Evolutionary conservation across 1,140 invertebrate species (phyloP).

Genomic region (Scaptomyza hsui): DNA sequence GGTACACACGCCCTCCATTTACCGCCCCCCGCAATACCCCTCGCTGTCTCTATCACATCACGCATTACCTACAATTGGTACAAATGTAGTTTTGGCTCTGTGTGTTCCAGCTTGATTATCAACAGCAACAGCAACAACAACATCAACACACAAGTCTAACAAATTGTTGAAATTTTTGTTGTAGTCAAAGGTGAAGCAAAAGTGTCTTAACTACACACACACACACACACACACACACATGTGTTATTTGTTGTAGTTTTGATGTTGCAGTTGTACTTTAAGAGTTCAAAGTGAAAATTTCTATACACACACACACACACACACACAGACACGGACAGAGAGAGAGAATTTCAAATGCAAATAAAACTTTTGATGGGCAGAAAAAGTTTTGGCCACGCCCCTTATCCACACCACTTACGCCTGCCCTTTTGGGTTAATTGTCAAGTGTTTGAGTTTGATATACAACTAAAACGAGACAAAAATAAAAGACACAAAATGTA

Average conservation of each 20-base stretch:
- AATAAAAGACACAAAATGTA: neutral
- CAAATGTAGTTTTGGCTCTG: constrained; percentile 44
- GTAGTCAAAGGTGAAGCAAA: constrained; percentile 64
- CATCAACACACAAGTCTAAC: constrained; percentile 46
- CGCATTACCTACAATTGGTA: constrained; percentile 55
- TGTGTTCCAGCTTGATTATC: constrained; percentile 62
- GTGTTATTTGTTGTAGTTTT: constrained; percentile 3
- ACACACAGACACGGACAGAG: neutral
- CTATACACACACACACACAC: constrained; percentile 26
- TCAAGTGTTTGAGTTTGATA: constrained; percentile 37
- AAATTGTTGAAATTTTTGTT: constrained; percentile 61
- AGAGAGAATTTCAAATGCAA: constrained; percentile 17
- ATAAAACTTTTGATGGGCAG: constrained; percentile 36
- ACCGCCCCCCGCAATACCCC: neutral
- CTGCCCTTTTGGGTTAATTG: constrained; percentile 34
- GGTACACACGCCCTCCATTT: neutral
- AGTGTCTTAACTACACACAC: constrained; percentile 49
- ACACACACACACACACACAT: constrained; percentile 12
- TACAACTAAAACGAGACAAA: constrained; percentile 7
- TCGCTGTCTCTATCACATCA: constrained; percentile 32
- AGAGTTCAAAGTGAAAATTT: constrained; percentile 38
- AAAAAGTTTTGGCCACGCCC: neutral
- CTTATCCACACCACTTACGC: neutral
- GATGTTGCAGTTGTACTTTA: constrained; percentile 12
- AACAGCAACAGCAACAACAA: constrained; percentile 29